Evolutionary conservation across 1,140 invertebrate species (phyloP), one percentile per base, ranked within the genome.

Genomic region (Ceratitis capitata): DNA sequence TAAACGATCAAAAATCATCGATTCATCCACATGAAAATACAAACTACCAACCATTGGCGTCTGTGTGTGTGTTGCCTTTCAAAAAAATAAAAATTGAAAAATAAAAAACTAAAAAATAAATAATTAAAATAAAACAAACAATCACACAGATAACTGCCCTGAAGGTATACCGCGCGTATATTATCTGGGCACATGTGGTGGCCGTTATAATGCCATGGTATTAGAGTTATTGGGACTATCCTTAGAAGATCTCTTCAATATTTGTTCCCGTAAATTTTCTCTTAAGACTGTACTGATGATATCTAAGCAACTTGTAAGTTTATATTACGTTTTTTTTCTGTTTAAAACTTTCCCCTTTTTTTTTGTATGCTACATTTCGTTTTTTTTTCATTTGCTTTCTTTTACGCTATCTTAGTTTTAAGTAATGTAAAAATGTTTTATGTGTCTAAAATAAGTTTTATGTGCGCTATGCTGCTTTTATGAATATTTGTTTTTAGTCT

Each of bases 101-200:
- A n/a, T n/a, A n/a, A n/a, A n/a, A n/a, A n/a, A n/a, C n/a, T n/a
- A n/a, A n/a, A n/a, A n/a, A n/a, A n/a, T n/a, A n/a, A n/a, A n/a
- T n/a, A n/a, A n/a, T n/a, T n/a, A n/a, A n/a, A n/a, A n/a, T n/a
- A n/a, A n/a, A n/a, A n/a, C n/a, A n/a, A n/a, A n/a, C n/a, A n/a
- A n/a, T 26, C 6, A 19, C 56, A 29, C 29, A 88, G 90, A 91
- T 88, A 90, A 90, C 95, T 96, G 92, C 87, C 89, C 91, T 88
- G 91, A 92, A 89, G 96, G 97, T 87, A 93, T 98, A 89, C 97
- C 97, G 83, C 95, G 96, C 93, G 95, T 97, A 84, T 97, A 95
- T 92, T 96, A 97, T 92, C 96, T 97, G 92, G 97, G 97, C 87
- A 96, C 96, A 86, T 97, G 96, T 92, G 96, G 96, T 86, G 93